Conservation (phyloP, 2,888 invertebrate genomes). For the Ditula angustiorana region DNA sequence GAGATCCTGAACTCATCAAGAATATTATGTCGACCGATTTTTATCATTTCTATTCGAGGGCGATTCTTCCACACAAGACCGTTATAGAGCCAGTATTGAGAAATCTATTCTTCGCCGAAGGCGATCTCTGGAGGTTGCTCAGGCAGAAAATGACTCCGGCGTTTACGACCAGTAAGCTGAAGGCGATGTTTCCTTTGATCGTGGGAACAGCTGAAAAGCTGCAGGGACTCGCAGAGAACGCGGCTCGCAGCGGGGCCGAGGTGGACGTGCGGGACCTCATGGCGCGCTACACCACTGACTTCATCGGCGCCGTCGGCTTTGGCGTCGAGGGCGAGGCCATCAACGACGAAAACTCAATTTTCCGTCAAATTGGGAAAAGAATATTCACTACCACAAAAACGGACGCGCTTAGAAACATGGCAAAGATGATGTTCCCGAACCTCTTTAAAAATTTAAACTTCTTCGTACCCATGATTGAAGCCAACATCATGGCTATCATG, state of each 20-base stretch:
- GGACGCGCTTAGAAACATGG: constrained; percentile 1
- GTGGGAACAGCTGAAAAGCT: constrained; percentile 65
- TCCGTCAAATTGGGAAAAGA: constrained; percentile 47
- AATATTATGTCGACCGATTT: constrained; percentile 25
- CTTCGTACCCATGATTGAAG: constrained; percentile 5
- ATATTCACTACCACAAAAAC: constrained; percentile 26
- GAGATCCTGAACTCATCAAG: constrained; percentile 31
- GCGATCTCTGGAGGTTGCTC: constrained; percentile 70
- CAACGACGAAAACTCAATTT: constrained; percentile 58
- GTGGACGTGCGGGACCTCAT: constrained; percentile 53
- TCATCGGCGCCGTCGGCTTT: constrained; percentile 68
- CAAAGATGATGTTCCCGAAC: constrained; percentile 4
- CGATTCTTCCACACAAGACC: constrained; percentile 1
- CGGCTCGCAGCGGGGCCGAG: constrained; percentile 32
- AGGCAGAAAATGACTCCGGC: constrained; percentile 68
- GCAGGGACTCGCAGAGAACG: constrained; percentile 46
- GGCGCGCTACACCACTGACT: constrained; percentile 69
- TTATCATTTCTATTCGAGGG: constrained; percentile 20
- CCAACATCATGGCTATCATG: constrained; percentile 14
- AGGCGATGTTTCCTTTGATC: constrained; percentile 71
- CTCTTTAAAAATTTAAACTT: not conserved
- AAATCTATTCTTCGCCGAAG: constrained; percentile 66
- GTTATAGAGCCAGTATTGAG: constrained; percentile 55
- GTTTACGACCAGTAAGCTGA: constrained; percentile 70
- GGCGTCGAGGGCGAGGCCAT: constrained; percentile 62